Evolutionary conservation across 2,888 invertebrate species (phyloP).

Genomic region (Palloptera scutellata): DNA sequence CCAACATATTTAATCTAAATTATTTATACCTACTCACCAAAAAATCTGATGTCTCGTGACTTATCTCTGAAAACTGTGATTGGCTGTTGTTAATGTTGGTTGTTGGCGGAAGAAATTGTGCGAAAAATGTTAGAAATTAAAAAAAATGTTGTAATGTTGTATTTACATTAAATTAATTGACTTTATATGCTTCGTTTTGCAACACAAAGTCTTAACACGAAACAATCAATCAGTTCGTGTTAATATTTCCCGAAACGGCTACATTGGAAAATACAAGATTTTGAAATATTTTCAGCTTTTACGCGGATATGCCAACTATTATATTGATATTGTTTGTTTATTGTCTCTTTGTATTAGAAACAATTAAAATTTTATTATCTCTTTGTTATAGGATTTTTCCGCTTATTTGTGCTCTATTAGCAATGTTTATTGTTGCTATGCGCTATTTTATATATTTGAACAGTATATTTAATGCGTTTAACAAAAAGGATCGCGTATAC

Average conservation of each 20-base stretch:
- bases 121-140: conserved; percentile 29
- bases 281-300: conserved; percentile 1
- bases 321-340: not conserved
- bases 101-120: not conserved
- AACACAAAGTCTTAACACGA: conserved; percentile 52
- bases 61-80: conserved; percentile 34
- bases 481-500: too few species aligned
- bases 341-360: not conserved
- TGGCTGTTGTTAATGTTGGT: not conserved
- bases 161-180: conserved; percentile 36
- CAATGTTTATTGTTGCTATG: too few species aligned
- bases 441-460: too few species aligned
- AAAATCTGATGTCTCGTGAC: conserved; percentile 49
- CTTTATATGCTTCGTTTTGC: conserved; percentile 21
- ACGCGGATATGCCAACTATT: not conserved
- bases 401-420: too few species aligned
- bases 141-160: conserved; percentile 5
- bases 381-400: too few species aligned
- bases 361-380: not conserved
- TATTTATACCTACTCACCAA: conserved; percentile 47
- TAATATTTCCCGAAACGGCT: conserved; percentile 55
- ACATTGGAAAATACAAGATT: conserved; percentile 54
- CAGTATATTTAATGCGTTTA: too few species aligned
- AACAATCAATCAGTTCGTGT: conserved; percentile 50
- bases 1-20: conserved; percentile 2